phyloP scores from a whole-genome alignment of 2,888 invertebrate species.

The Maniola hyperantus region DNA sequence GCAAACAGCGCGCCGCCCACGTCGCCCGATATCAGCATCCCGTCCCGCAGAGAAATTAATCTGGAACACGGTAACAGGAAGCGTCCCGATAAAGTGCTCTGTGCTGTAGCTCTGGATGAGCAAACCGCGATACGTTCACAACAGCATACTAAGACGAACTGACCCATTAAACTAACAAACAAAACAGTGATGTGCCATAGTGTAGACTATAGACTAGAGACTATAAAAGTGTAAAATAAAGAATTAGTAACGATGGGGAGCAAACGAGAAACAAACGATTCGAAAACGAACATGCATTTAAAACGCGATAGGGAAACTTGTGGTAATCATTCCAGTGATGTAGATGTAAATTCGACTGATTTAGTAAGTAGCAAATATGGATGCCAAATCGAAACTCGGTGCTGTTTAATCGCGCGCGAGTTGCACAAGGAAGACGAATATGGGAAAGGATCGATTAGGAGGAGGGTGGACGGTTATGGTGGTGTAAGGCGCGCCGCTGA shows the following conservation, averaged over 20 bases:
- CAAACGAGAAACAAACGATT: constrained; percentile 35
- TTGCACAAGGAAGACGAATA: constrained; percentile 65
- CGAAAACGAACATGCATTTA: constrained; percentile 48
- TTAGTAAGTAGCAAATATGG: constrained; percentile 69
- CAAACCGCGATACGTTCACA: constrained; percentile 11
- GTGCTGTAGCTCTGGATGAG: constrained; percentile 49
- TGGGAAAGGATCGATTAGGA: constrained; percentile 68
- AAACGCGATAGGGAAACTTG: constrained; percentile 52
- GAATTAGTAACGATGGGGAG: constrained; percentile 32
- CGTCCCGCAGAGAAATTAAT: constrained; percentile 75
- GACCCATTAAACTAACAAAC: constrained; percentile 31
- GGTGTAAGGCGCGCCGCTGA: constrained; percentile 62
- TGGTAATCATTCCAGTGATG: constrained; percentile 68
- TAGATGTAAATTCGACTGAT: constrained; percentile 62
- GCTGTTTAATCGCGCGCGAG: constrained; percentile 51
- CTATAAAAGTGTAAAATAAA: constrained; percentile 19
- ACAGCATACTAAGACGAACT: constrained; percentile 72
- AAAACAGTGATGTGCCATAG: constrained; percentile 29
- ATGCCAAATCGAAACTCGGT: constrained; percentile 59
- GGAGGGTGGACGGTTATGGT: constrained; percentile 65
- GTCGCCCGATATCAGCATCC: constrained; percentile 70
- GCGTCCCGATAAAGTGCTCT: constrained; percentile 63
- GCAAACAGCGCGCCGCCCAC: constrained; percentile 73
- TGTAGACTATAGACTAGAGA: constrained; percentile 8
- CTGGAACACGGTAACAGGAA: constrained; percentile 73